Percentiles rank a stretch among this genome's conserved stretches.
phyloP scores from a whole-genome alignment of 2,113 vertebrate species.

The Erpornis zantholeuca region DNA sequence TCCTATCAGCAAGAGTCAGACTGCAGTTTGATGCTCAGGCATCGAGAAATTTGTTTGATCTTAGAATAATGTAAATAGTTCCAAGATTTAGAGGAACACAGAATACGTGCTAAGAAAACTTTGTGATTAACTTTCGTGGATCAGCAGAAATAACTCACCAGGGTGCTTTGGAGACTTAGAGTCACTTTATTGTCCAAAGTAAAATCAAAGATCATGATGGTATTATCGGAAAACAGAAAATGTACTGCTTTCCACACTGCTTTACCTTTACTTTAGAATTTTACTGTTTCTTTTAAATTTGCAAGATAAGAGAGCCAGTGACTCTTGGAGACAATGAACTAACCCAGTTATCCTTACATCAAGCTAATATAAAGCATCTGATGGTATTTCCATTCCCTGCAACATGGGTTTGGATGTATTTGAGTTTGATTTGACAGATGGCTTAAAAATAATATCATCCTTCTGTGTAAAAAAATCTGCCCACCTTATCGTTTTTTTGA shows the following conservation, averaged over 20 bases:
- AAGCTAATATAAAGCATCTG: neutral
- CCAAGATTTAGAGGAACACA: neutral
- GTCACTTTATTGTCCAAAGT: neutral
- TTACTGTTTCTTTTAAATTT: neutral
- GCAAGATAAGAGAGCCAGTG: neutral
- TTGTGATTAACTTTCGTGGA: neutral
- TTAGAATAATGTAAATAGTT: neutral
- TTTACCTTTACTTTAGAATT: neutral
- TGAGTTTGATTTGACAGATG: neutral
- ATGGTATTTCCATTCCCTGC: neutral
- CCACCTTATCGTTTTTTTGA: neutral
- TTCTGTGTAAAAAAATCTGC: neutral
- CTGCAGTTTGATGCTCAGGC: neutral
- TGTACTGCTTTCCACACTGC: neutral
- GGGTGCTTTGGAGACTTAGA: neutral
- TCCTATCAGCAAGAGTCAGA: neutral
- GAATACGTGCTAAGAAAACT: neutral
- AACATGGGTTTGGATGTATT: neutral
- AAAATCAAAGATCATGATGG: neutral
- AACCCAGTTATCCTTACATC: neutral
- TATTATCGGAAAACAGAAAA: neutral
- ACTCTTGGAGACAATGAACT: neutral
- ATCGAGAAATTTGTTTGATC: neutral
- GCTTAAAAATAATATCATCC: neutral
- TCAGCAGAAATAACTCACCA: neutral